Evolutionary conservation across 2,888 invertebrate genomes (phyloP), one percentile per base, ranked within the genome.

Genomic region (Agelastica alni): DNA sequence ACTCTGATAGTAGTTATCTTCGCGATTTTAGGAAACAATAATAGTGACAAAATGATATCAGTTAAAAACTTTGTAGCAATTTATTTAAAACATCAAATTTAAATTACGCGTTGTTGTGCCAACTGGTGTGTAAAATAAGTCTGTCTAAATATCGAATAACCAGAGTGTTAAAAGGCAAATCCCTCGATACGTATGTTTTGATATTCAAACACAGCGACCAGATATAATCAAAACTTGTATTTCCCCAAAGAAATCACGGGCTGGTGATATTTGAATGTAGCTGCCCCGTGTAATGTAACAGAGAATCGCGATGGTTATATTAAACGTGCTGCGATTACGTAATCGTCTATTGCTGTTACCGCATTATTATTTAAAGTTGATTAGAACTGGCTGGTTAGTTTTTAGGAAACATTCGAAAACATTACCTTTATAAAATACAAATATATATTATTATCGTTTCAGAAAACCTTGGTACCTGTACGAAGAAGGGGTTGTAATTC

Each of bases 171-270:
- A 71, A 70, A 68, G 59, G 60, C 61, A 64, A 67, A 64, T 65
- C 67, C 69, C 69, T 66, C 59, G 65, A 41, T 34, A 37, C 68
- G 63, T 68, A 32, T 63, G 68, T 69, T 71, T 70, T 61, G 66
- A 63, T 70, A 73, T 74, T 71, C 71, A 69, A 69, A 65, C 56
- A 58, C 51, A 55, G 60, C 60, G 61, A 58, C 62, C 59, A 60
- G 67, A 64, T 65, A 68, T 75, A 74, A 75, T 75, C 74, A 73
- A 70, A 76, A 76, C 68, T 76, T 74, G 70, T 75, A 77, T 76
- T 76, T 76, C 76, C 76, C 76, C 60, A 69, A 75, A 76, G 75
- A 76, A 76, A 75, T 75, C 72, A 74, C 16, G 7, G 61, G 60
- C 58, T 61, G 56, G 62, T 58, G 59, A 55, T 58, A 56, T 48